These are phyloP conservation scores for Camponotus fellah DNA, from an alignment of 2,888 invertebrate species.

Conservation along the genomic window DNA sequence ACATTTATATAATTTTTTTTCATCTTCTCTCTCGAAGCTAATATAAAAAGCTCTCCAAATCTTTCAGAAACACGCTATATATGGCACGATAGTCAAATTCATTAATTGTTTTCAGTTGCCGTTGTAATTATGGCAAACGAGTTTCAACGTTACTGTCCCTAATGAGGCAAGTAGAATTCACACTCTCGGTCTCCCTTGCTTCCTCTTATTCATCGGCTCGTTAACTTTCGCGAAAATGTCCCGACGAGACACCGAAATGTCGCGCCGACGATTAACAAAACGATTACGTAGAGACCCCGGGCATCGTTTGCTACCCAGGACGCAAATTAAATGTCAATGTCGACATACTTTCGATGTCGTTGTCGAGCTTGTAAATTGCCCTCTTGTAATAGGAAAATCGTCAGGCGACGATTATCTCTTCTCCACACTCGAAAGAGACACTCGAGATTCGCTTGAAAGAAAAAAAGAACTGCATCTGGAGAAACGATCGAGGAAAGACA, in stretches of 20 bases:
- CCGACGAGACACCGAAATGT: constrained; percentile 75
- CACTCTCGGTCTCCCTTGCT: neutral
- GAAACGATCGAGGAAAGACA: constrained; percentile 39
- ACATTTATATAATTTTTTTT: too few species aligned
- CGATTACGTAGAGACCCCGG: constrained; percentile 74
- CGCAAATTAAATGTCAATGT: constrained; percentile 81
- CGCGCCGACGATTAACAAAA: constrained; percentile 80
- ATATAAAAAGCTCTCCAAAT: neutral
- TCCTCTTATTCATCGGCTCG: constrained; percentile 58
- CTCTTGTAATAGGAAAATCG: neutral
- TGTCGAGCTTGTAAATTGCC: neutral
- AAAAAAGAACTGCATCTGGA: neutral
- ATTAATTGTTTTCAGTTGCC: neutral
- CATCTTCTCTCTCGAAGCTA: too few species aligned
- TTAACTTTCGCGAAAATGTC: constrained; percentile 75
- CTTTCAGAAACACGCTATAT: neutral
- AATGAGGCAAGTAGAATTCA: neutral
- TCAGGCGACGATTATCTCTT: neutral
- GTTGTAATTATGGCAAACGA: neutral
- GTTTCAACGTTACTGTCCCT: neutral
- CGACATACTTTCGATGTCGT: constrained; percentile 39
- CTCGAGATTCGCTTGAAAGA: neutral
- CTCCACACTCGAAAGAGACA: neutral
- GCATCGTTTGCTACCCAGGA: constrained; percentile 76
- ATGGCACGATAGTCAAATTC: neutral